phyloP scores from a whole-genome alignment of 2,113 vertebrate genomes.

The Glareola pratincola region DNA sequence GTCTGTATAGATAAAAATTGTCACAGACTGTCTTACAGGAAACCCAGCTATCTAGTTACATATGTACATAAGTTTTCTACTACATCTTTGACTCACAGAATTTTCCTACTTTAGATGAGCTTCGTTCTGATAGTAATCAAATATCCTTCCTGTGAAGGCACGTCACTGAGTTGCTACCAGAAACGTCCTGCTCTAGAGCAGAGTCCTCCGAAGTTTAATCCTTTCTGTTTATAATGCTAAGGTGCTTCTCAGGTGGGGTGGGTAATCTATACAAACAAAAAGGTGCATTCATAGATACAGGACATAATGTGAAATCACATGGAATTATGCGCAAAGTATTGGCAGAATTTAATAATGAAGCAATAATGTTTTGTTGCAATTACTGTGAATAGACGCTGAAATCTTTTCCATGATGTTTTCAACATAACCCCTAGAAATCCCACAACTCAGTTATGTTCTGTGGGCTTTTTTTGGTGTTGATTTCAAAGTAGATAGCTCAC shows the following conservation, averaged over 20 bases:
- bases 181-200: background rate
- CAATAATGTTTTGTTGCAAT: background rate
- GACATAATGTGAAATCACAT: too few species aligned
- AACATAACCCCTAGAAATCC: background rate
- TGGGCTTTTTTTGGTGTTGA: background rate
- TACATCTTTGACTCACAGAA: background rate
- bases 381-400: background rate
- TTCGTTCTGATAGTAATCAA: background rate
- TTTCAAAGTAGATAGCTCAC: background rate
- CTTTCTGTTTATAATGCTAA: background rate
- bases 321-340: background rate
- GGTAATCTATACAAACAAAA: background rate
- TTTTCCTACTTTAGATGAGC: background rate
- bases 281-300: background rate
- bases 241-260: background rate
- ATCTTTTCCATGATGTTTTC: background rate
- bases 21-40: background rate
- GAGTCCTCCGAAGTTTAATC: background rate
- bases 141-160: background rate
- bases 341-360: background rate
- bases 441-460: accelerated
- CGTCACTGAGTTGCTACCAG: background rate
- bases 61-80: background rate
- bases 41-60: background rate
- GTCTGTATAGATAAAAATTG: background rate